phyloP scores from a whole-genome alignment of 2,113 vertebrate genomes.

The Odontesthes bonariensis region DNA sequence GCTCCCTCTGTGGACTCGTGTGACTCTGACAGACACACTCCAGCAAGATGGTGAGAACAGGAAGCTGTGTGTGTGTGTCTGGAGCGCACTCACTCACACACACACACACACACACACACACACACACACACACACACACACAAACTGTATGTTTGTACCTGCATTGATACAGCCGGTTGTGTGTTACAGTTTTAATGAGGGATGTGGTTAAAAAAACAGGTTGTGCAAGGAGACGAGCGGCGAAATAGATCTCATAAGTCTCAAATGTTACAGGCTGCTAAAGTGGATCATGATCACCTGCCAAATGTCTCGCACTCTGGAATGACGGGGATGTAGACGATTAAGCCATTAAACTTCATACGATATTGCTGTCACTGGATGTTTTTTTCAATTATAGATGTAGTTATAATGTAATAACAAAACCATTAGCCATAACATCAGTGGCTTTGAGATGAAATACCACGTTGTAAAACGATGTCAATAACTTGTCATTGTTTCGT shows the following conservation, averaged over 20 bases:
- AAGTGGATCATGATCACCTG: constrained; percentile 63
- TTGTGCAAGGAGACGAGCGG: constrained; percentile 45
- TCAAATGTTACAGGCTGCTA: constrained; percentile 64
- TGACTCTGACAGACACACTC: constrained; percentile 35
- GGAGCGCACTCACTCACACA: not conserved
- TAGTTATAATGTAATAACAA: constrained; percentile 39
- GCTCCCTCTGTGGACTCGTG: constrained; percentile 43
- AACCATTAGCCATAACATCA: constrained; percentile 20
- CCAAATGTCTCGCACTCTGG: constrained; percentile 61
- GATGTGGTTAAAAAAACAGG: constrained; percentile 43
- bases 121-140: not conserved
- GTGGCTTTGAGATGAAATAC: constrained; percentile 11
- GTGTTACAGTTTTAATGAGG: constrained; percentile 24
- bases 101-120: not conserved
- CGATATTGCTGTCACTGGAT: constrained; percentile 44
- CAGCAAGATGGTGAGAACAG: constrained; percentile 4
- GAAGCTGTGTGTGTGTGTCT: constrained; percentile 4
- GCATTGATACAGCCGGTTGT: constrained; percentile 25
- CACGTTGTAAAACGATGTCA: constrained; percentile 38
- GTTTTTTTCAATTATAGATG: constrained; percentile 46
- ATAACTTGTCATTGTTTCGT: constrained; percentile 62
- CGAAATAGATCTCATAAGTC: constrained; percentile 67
- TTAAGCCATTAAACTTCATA: constrained; percentile 69
- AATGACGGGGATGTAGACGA: constrained; percentile 63
- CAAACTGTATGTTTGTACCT: constrained; percentile 6